Percentiles rank a stretch among this genome's conserved stretches.
Evolutionary conservation across 2,888 invertebrate genomes (phyloP).

Genomic region (Chaetogeoica ovagalla): DNA sequence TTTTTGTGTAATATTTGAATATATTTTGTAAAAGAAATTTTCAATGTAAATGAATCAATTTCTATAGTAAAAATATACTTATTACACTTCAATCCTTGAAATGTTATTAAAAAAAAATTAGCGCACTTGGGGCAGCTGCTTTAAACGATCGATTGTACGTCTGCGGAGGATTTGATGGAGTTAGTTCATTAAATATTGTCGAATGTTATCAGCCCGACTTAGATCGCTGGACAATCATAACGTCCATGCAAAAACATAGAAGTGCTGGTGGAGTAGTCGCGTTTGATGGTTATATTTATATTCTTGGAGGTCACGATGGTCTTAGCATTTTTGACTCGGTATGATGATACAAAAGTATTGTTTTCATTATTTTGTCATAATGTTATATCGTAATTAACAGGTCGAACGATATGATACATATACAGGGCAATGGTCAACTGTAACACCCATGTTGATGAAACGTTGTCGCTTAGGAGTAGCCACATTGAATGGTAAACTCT

Average conservation of each 20-base stretch:
- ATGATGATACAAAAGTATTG: constrained; percentile 40
- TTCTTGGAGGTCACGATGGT: constrained; percentile 86
- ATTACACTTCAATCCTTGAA: no score
- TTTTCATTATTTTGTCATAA: background rate
- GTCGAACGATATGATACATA: constrained; percentile 79
- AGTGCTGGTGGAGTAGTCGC: constrained; percentile 76
- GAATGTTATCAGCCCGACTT: constrained; percentile 76
- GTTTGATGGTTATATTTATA: constrained; percentile 74
- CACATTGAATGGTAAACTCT: constrained; percentile 77
- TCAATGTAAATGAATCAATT: no score
- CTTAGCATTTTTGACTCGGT: constrained; percentile 83
- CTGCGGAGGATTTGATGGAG: constrained; percentile 83
- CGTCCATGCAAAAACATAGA: constrained; percentile 73
- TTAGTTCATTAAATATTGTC: constrained; percentile 78
- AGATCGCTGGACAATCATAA: constrained; percentile 73
- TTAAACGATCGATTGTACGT: constrained; percentile 79
- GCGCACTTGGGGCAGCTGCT: constrained; percentile 78
- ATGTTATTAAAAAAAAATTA: constrained; percentile 58
- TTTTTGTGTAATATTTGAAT: no score
- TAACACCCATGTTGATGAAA: constrained; percentile 78
- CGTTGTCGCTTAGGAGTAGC: constrained; percentile 83
- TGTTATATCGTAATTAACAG: constrained; percentile 57
- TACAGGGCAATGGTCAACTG: constrained; percentile 72
- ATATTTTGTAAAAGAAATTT: no score
- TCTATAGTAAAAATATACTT: no score